Base-by-base conservation (phyloP, 2,888 invertebrate species). In the Noctua comes region DNA sequence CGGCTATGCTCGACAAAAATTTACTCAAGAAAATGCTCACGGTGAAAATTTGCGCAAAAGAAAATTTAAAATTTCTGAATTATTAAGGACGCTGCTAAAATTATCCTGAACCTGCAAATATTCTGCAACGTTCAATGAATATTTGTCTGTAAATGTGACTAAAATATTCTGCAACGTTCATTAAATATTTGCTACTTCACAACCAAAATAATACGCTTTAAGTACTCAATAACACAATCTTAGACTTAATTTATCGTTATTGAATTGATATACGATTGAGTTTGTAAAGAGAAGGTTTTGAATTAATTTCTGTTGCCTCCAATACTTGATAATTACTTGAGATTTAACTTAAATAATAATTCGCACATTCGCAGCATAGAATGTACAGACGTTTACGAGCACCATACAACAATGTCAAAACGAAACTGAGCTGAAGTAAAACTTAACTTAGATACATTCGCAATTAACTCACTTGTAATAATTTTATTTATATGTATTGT, bases 1-100 rank as follows among this genome's bases (percentile, higher is more conserved):
- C 68, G 76, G n/a, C 78, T 62, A 43, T 31, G 64, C 69, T 73
- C 68, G 24, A 66, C 79, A 68, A 81, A 65, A 76, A 79, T 75
- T 71, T 46, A 54, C 66, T 43, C 68, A 86, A 89, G 88, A 89
- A 90, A 90, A 90, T 85, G 54, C 73, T 43, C 70, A 43, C 76
- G 59, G 78, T 69, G 86, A 85, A 88, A 88, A 88, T 79, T 79
- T n/a, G 27, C n/a, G 18, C 48, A 40, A 54, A 65, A 65, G 43
- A 54, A 69, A 18, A 40, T n/a, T 21, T n/a, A 0, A 57, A 48
- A 8, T 31, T 31, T 68, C 43, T 27, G 2, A 40, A 10, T 13
- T 11, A 24, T n/a, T 21, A 1, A 0, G 4, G 8, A 13, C 43
- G 46, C 18, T 18, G 8, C 18, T 3, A 16, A 5, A 27, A 51